phyloP scores from a whole-genome alignment of 2,797 vertebrate species.

The Gastrophryne carolinensis region DNA sequence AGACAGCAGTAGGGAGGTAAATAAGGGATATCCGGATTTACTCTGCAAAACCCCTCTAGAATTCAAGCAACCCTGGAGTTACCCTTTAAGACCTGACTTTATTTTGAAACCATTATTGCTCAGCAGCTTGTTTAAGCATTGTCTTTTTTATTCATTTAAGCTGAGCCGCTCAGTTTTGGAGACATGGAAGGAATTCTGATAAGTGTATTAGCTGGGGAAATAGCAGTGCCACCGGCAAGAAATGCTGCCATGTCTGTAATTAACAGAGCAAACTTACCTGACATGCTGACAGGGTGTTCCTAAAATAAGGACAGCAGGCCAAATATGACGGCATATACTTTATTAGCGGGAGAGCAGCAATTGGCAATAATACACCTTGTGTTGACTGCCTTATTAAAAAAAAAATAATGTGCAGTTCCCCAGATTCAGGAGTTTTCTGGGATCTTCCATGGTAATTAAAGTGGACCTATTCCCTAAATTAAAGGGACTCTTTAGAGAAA shows the following conservation, averaged over 20 bases:
- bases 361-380: neutral
- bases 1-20: too few species aligned
- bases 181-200: neutral
- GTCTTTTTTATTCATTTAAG: neutral
- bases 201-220: slow-evolving; percentile 16
- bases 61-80: too few species aligned
- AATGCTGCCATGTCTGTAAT: slow-evolving; percentile 14
- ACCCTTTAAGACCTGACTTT: too few species aligned
- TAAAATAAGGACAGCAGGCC: neutral
- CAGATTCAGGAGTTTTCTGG: too few species aligned
- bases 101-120: neutral
- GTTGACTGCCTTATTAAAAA: too few species aligned
- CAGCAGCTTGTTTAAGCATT: neutral
- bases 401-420: neutral
- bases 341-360: neutral
- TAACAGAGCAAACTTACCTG: slow-evolving; percentile 5
- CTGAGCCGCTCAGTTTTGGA: neutral
- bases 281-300: neutral
- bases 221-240: slow-evolving; percentile 19
- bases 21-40: too few species aligned
- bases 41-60: too few species aligned
- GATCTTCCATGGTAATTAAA: too few species aligned
- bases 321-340: too few species aligned
- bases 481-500: too few species aligned
- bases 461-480: too few species aligned